Evolutionary conservation across 2,888 invertebrate species (phyloP).

Genomic region (Drosophila anceps): DNA sequence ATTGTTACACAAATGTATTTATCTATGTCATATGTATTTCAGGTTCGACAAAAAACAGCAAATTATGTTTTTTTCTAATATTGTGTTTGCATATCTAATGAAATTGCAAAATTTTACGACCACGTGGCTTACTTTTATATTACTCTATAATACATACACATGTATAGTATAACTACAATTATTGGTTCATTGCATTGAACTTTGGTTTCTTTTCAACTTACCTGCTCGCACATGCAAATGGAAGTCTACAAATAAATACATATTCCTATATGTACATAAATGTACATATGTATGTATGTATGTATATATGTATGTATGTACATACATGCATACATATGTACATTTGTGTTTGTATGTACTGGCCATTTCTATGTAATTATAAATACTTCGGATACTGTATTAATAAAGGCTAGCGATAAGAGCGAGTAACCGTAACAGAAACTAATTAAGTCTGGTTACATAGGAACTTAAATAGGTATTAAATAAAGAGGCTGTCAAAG

Average conservation of each 20-base stretch:
- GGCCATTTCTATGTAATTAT: not conserved
- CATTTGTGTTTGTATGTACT: not conserved
- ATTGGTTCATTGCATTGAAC: conserved; percentile 11
- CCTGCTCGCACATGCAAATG: not conserved
- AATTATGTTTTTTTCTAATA: not conserved
- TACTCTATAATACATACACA: not conserved
- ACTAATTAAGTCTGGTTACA: conserved; percentile 57
- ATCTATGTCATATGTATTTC: not conserved
- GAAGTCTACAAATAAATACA: not conserved
- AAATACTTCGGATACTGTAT: conserved; percentile 1
- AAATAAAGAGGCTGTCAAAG: conserved; percentile 1
- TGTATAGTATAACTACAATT: conserved; percentile 7
- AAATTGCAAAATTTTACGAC: conserved; percentile 28
- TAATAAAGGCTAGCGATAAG: conserved; percentile 33
- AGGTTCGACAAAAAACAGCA: not conserved
- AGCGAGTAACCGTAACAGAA: conserved; percentile 6
- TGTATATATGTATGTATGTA: not conserved
- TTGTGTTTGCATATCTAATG: conserved; percentile 31
- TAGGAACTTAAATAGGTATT: not conserved
- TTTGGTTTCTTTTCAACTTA: not conserved
- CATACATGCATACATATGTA: not conserved
- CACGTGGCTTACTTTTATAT: conserved; percentile 42
- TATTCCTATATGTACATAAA: not conserved
- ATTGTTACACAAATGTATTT: not conserved
- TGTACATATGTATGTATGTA: not conserved